Percentiles rank a stretch among this genome's conserved stretches.
Conservation (phyloP, 2,113 vertebrate genomes). For the Columbina picui region DNA sequence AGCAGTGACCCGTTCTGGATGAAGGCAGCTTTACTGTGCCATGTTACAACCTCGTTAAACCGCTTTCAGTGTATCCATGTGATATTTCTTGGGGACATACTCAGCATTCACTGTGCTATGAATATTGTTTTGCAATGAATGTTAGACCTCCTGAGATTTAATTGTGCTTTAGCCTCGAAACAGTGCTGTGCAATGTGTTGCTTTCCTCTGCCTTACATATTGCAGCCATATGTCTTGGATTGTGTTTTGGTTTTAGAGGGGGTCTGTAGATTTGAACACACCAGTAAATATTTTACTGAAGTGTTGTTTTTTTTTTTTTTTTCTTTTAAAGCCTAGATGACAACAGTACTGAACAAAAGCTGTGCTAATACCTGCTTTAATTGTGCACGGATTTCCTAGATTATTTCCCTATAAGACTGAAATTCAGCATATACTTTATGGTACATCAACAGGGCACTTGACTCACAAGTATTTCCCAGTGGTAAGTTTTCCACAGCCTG, state of each 20-base stretch:
- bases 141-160: neutral
- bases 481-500: neutral
- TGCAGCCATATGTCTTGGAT: neutral
- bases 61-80: neutral
- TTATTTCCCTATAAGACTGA: neutral
- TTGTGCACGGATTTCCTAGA: neutral
- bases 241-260: neutral
- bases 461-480: neutral
- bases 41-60: neutral
- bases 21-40: neutral
- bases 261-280: neutral
- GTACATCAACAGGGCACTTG: neutral
- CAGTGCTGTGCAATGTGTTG: neutral
- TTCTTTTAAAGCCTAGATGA: neutral
- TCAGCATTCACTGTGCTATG: neutral
- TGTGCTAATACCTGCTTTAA: neutral
- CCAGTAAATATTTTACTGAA: constrained; percentile 1
- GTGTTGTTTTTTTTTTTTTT: too few species aligned
- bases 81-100: neutral
- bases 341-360: neutral
- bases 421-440: neutral
- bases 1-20: neutral
- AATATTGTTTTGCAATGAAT: neutral
- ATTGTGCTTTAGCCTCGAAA: neutral
- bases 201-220: neutral